A percentile compares a stretch with the other conserved stretches of the same genome.
Evolutionary conservation across 2,797 vertebrate genomes (phyloP).

Genomic region (Tauraco hartlaubi): DNA sequence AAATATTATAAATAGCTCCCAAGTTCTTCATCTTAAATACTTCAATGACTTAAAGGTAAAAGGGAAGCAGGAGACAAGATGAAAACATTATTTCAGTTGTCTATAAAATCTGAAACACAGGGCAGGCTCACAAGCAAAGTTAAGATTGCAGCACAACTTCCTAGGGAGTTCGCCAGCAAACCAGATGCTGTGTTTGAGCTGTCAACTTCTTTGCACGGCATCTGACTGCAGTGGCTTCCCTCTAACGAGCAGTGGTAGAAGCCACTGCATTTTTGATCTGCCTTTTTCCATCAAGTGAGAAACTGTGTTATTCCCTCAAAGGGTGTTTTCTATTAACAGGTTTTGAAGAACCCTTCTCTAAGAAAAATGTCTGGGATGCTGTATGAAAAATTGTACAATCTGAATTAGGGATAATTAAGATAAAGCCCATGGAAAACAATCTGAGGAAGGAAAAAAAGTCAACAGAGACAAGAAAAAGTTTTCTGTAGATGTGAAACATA

Average conservation of each 20-base stretch:
- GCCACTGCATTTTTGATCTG: background rate
- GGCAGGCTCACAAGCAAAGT: background rate
- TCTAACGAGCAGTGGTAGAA: background rate
- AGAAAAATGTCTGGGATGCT: background rate
- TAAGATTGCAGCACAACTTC: background rate
- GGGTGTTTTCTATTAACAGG: background rate
- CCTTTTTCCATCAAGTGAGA: background rate
- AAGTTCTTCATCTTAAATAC: slow-evolving; percentile 34
- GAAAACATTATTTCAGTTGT: slow-evolving; percentile 1
- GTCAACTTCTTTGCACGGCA: background rate
- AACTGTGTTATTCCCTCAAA: background rate
- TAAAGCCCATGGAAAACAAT: slow-evolving; percentile 1
- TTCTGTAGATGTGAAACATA: background rate
- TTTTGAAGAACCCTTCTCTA: background rate
- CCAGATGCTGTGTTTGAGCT: background rate
- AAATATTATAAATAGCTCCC: slow-evolving; percentile 10
- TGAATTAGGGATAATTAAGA: background rate
- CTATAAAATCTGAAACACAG: background rate
- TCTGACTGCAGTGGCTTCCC: background rate
- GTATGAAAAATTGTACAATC: background rate
- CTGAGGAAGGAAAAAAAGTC: background rate
- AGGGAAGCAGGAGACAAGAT: slow-evolving; percentile 16
- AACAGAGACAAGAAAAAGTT: background rate
- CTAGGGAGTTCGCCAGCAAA: background rate
- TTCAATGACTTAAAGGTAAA: slow-evolving; percentile 21